Base-by-base conservation (phyloP, 1,140 invertebrate species). In the Colletes latitarsis region DNA sequence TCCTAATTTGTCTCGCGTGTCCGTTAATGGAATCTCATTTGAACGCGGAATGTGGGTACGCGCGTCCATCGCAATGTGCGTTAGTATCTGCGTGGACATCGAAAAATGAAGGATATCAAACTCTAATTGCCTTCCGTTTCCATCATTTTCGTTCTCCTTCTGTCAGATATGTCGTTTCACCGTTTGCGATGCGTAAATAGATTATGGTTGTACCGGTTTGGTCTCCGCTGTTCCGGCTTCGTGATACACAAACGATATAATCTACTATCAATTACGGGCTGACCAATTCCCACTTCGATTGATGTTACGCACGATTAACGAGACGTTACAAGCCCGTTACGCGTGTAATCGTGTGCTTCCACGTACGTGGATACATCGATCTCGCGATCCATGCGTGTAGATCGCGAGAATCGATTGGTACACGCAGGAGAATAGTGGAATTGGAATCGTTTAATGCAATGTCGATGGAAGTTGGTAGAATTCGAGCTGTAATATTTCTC, bases 281-380 rank as follows among this genome's bases (percentile, higher is more conserved):
- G 67, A 60, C 21, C 55, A 70, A 77, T 77, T 77, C 57, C 39
- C 49, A 39, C 46, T 41, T 67, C 49, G 14, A 76, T 76, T 57
- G 64, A 62, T 19, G 74, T 57, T 49, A 12, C 15, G 19, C 1
- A 15, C 55, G 12, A 70, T 77, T 70, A 77, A 64, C 62, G 19
- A 43, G 49, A 66, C 14, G 21, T 52, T 52, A 57, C 66, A 60
- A 77, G 19, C 43, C 8, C 41, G n/a, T 15, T 39, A 63, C 17
- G 5, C 8, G n/a, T 3, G 14, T 17, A 41, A 17, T n/a, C 75
- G 39, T 10, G 43, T 15, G 43, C 15, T 12, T 46, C 14, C 15
- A 39, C 41, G 10, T 12, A 49, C 19, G 9, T 6, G 12, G 15
- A 60, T 15, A 39, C 30, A 39, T 21, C 30, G 43, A 52, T 75